Conservation (phyloP, 2,113 vertebrate genomes). For the Bubo bubo region DNA sequence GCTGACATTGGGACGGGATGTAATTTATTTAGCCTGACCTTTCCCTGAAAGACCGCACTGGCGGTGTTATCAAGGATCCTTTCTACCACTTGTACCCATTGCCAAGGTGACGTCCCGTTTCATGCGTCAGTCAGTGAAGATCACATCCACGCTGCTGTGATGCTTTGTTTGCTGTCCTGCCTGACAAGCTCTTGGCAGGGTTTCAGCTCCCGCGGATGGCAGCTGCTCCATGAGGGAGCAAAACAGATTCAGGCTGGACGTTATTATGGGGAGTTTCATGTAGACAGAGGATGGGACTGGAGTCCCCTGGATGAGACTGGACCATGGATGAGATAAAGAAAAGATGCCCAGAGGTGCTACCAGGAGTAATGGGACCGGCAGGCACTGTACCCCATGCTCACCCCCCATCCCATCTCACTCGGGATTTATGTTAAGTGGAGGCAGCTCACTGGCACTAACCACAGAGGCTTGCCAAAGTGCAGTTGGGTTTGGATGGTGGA, state of each 20-base stretch:
- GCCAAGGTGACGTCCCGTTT: constrained; percentile 43
- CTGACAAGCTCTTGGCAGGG: constrained; percentile 52
- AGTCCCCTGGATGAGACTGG: not conserved
- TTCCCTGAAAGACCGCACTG: not conserved
- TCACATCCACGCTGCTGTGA: not conserved
- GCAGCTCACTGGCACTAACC: not conserved
- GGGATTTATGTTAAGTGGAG: not conserved
- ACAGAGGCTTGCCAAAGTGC: not conserved
- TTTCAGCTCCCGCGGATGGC: constrained; percentile 33
- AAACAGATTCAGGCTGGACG: not conserved
- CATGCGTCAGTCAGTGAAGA: constrained; percentile 17
- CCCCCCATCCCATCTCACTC: not conserved
- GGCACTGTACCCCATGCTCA: not conserved
- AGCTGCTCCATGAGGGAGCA: constrained; percentile 18
- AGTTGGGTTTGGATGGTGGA: not conserved
- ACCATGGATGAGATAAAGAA: not conserved
- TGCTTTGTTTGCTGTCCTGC: constrained; percentile 66
- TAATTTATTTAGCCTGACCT: constrained; percentile 51
- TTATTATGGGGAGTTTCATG: not conserved
- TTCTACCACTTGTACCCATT: constrained; percentile 20
- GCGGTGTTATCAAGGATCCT: not conserved
- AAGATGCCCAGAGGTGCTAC: not conserved
- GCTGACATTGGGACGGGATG: not conserved
- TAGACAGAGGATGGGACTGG: not conserved
- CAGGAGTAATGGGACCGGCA: not conserved